Conservation (phyloP, 2,113 vertebrate genomes). For the Solenodon paradoxus region DNA sequence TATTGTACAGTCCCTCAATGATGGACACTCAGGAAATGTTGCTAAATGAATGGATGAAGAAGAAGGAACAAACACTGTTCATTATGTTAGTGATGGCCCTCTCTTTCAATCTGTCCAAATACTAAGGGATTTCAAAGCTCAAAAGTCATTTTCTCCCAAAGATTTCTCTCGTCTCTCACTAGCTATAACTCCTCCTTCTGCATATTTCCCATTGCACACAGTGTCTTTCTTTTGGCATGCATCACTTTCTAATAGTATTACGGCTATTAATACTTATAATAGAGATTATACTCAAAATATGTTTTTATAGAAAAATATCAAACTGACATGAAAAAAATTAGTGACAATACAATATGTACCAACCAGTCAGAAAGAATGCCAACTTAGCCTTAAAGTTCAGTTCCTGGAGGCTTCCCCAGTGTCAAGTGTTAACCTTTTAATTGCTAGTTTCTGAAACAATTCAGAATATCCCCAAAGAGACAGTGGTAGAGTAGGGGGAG, state of each 20-base stretch:
- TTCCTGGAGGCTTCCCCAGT: not conserved
- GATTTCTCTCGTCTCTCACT: not conserved
- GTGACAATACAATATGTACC: not conserved
- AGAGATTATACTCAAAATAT: not conserved
- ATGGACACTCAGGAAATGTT: not conserved
- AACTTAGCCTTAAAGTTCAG: not conserved
- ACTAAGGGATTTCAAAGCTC: not conserved
- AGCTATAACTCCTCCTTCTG: not conserved
- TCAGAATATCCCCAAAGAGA: not conserved
- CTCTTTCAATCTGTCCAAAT: not conserved
- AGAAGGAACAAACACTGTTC: not conserved
- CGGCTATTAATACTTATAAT: not conserved
- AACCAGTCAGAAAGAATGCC: not conserved
- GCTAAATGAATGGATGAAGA: not conserved
- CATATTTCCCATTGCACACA: not conserved
- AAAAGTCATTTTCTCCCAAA: not conserved
- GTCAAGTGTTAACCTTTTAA: not conserved
- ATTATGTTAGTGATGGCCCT: not conserved
- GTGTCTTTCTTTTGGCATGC: not conserved
- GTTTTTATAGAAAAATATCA: conserved; percentile 14
- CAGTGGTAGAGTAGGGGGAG: not conserved
- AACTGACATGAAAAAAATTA: conserved; percentile 18
- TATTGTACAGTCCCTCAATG: not conserved
- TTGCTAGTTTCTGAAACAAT: not conserved
- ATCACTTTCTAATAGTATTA: not conserved